Conservation (phyloP, 2,797 vertebrate species). For the Helarctos malayanus region DNA sequence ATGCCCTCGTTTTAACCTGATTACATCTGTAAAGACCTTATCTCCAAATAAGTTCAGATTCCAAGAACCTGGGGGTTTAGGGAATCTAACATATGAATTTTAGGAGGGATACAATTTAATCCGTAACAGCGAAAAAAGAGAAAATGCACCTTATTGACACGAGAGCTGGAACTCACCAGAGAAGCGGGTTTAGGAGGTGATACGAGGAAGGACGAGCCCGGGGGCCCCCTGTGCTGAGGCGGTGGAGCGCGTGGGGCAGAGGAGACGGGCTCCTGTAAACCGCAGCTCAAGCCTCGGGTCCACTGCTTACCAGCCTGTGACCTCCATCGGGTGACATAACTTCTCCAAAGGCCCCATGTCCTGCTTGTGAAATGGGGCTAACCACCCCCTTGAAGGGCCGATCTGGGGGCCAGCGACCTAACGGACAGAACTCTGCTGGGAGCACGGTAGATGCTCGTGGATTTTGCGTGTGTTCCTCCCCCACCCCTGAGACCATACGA, state of each 20-base stretch:
- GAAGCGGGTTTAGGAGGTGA: background rate
- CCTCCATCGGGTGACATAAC: background rate
- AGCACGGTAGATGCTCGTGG: fast-evolving
- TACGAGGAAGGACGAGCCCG: fast-evolving
- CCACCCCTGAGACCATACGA: fast-evolving
- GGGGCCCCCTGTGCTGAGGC: fast-evolving
- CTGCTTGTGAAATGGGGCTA: background rate
- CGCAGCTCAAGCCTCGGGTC: background rate
- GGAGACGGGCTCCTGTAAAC: fast-evolving
- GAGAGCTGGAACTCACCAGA: background rate
- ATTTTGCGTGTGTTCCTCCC: background rate
- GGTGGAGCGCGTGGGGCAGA: fast-evolving
- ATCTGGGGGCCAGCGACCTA: background rate
- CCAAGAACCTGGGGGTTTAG: background rate
- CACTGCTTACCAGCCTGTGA: fast-evolving
- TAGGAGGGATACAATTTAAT: background rate
- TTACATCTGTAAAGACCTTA: background rate
- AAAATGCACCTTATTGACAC: fast-evolving
- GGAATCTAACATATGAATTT: background rate
- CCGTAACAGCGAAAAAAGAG: background rate
- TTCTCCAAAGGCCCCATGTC: background rate
- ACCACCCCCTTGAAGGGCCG: background rate
- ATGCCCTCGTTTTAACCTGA: background rate
- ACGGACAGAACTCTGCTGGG: background rate
- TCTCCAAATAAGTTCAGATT: background rate